Conservation (phyloP, 2,888 invertebrate species). For the Phania funesta region DNA sequence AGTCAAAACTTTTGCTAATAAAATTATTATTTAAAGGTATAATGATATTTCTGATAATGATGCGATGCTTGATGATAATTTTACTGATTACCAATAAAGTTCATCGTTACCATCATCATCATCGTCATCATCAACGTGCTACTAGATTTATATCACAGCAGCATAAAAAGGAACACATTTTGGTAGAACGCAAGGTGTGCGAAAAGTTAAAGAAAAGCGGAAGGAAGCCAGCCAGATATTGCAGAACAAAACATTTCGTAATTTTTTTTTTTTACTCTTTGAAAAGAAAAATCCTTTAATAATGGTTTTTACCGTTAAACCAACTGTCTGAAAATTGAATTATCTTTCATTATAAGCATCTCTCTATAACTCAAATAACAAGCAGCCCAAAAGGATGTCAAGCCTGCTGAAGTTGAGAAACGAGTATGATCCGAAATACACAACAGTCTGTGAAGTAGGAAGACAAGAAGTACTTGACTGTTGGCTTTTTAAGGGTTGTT, state of each 20-base stretch:
- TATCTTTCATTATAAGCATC: constrained; percentile 79
- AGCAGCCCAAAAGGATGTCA: constrained; percentile 21
- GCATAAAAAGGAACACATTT: neutral
- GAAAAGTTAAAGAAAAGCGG: neutral
- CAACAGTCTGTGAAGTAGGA: constrained; percentile 11
- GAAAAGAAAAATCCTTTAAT: constrained; percentile 78
- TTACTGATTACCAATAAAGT: constrained; percentile 51
- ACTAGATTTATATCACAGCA: neutral
- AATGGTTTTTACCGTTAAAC: constrained; percentile 80
- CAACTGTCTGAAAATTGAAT: constrained; percentile 81
- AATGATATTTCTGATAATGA: constrained; percentile 47
- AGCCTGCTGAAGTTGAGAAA: neutral
- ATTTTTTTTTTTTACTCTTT: neutral
- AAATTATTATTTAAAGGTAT: constrained; percentile 39
- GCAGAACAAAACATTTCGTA: constrained; percentile 52
- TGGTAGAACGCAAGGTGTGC: constrained; percentile 2
- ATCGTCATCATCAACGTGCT: neutral
- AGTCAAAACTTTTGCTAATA: neutral
- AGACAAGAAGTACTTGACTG: constrained; percentile 49
- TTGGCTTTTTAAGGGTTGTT: constrained; percentile 66
- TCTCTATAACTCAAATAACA: constrained; percentile 55
- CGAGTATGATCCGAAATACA: neutral
- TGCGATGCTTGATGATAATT: constrained; percentile 51
- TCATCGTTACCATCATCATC: constrained; percentile 13
- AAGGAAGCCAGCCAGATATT: neutral